A percentile compares a stretch with the other conserved stretches of the same genome.
Evolutionary conservation across 1,140 invertebrate genomes (phyloP).

Genomic region (Cotesia vestalis): DNA sequence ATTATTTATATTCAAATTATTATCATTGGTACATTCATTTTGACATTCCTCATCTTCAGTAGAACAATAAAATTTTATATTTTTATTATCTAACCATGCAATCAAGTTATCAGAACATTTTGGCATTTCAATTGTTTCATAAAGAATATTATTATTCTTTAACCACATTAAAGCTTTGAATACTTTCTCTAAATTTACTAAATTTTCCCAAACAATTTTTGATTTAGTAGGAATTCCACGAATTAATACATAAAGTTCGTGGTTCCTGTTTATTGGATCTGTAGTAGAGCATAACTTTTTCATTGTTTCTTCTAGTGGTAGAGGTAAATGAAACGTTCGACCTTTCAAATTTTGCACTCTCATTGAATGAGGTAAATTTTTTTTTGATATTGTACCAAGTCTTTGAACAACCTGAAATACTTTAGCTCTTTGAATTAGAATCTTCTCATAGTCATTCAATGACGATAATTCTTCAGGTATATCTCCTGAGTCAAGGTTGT

Average conservation of each 20-base stretch:
- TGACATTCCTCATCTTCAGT: too few species aligned
- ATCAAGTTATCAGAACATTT: too few species aligned
- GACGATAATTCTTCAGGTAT: slow-evolving; percentile 34
- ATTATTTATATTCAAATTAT: too few species aligned
- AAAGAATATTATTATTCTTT: slow-evolving; percentile 39
- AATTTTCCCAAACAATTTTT: slow-evolving; percentile 38
- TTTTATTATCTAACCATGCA: too few species aligned
- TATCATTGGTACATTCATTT: too few species aligned
- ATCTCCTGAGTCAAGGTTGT: slow-evolving; percentile 32
- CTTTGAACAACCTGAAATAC: slow-evolving; percentile 14
- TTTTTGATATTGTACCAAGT: not conserved
- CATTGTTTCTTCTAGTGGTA: slow-evolving; percentile 49
- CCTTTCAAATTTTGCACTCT: not conserved
- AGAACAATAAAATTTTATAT: too few species aligned
- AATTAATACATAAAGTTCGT: slow-evolving; percentile 38
- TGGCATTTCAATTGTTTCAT: not conserved
- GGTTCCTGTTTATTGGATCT: slow-evolving; percentile 41
- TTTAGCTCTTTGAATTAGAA: slow-evolving; percentile 33
- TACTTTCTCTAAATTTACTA: slow-evolving; percentile 39
- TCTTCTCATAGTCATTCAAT: slow-evolving; percentile 48
- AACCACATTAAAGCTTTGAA: slow-evolving; percentile 35
- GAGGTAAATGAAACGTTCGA: slow-evolving; percentile 48
- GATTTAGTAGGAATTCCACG: slow-evolving; percentile 36
- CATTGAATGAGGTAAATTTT: not conserved
- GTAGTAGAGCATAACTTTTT: slow-evolving; percentile 44